These are phyloP conservation scores for Anthophora plumipes DNA, from an alignment of 2,888 invertebrate species.

Conservation along the genomic window DNA sequence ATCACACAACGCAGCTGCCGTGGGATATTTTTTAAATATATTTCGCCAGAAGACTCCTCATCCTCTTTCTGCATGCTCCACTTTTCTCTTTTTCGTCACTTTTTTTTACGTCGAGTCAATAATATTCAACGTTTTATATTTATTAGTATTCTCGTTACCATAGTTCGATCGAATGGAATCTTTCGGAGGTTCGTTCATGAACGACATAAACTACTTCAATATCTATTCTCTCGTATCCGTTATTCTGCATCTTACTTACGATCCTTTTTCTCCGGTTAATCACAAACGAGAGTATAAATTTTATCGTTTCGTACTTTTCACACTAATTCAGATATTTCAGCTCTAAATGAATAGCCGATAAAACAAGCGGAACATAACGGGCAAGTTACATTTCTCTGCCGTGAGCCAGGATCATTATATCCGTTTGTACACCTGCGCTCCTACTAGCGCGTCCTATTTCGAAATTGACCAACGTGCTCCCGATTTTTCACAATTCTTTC, in stretches of 20 bases:
- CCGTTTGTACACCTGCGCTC: constrained; percentile 21
- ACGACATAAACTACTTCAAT: neutral
- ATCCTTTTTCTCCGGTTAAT: neutral
- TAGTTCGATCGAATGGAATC: constrained; percentile 20
- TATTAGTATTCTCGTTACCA: constrained; percentile 8
- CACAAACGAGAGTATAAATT: neutral
- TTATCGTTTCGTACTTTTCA: constrained; percentile 7
- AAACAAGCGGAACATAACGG: constrained; percentile 24
- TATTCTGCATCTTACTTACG: no score
- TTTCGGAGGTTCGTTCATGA: neutral
- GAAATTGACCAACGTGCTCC: constrained; percentile 40
- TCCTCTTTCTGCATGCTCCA: neutral
- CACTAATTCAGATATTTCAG: neutral
- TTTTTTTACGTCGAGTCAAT: constrained; percentile 8
- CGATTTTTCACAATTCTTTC: constrained; percentile 3
- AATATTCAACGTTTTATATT: constrained; percentile 30
- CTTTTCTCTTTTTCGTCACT: neutral
- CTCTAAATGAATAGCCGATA: constrained; percentile 44
- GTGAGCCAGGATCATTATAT: constrained; percentile 44
- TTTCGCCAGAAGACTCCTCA: constrained; percentile 4
- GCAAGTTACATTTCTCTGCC: neutral
- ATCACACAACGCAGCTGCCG: constrained; percentile 47
- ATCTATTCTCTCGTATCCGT: no score
- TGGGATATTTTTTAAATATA: constrained; percentile 61
- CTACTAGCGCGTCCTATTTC: constrained; percentile 13